Evolutionary conservation across 1,140 invertebrate genomes (phyloP).

Genomic region (Temnothorax curvispinosus): DNA sequence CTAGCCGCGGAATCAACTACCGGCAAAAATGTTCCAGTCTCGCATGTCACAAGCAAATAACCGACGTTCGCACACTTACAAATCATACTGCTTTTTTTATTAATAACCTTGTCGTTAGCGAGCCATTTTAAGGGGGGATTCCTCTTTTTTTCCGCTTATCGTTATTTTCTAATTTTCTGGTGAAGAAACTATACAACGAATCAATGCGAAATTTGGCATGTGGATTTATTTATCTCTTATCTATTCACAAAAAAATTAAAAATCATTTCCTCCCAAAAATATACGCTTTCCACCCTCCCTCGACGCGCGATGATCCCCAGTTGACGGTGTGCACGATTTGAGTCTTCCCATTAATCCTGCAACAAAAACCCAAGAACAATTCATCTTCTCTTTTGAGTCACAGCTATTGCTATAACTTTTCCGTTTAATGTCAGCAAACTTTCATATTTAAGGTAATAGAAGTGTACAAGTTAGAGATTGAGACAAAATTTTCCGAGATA

Average conservation of each 20-base stretch:
- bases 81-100: constrained; percentile 7
- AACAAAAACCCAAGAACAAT: too few relatives aligned
- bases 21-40: neutral
- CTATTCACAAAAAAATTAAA: too few relatives aligned
- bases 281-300: too few relatives aligned
- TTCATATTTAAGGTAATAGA: neutral
- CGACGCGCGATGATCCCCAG: too few relatives aligned
- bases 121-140: neutral
- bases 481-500: neutral
- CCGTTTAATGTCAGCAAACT: neutral
- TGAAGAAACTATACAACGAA: too few relatives aligned
- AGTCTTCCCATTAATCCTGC: too few relatives aligned
- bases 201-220: too few relatives aligned
- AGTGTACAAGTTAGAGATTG: neutral
- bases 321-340: too few relatives aligned
- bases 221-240: too few relatives aligned
- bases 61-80: neutral
- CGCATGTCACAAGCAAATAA: neutral
- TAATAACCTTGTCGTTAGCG: neutral
- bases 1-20: constrained; percentile 16
- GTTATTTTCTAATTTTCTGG: too few relatives aligned
- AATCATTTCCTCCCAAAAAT: too few relatives aligned
- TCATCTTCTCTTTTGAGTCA: neutral
- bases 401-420: neutral
- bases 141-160: too few relatives aligned